Conservation (phyloP, 2,888 invertebrate species). For the Nemapogon koenigi region DNA sequence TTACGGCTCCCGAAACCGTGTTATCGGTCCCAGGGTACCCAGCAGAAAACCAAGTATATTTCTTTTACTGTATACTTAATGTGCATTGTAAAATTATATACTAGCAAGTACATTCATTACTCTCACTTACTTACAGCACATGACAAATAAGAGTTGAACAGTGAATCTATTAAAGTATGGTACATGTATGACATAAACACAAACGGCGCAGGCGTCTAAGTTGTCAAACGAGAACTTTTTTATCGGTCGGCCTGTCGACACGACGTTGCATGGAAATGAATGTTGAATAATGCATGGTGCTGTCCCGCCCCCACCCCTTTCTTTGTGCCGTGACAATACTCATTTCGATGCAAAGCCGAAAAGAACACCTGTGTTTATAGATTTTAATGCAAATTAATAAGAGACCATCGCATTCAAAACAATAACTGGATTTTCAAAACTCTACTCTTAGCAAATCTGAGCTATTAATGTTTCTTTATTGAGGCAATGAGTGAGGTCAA, state of each 20-base stretch:
- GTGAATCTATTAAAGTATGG: conserved; percentile 16
- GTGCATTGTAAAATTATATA: too few species aligned
- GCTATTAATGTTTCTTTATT: too few species aligned
- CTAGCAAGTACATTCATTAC: too few species aligned
- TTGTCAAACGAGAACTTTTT: conserved; percentile 63
- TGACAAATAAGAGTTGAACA: too few species aligned
- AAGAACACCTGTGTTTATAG: conserved; percentile 3
- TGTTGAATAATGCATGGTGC: conserved; percentile 57
- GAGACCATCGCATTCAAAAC: neutral
- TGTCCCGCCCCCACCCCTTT: conserved; percentile 27
- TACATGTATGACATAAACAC: conserved; percentile 53
- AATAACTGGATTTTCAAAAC: neutral
- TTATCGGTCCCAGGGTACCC: too few species aligned
- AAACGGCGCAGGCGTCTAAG: conserved; percentile 60
- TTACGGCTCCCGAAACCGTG: too few species aligned
- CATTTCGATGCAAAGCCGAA: conserved; percentile 29
- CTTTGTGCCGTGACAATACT: conserved; percentile 27
- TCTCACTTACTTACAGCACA: too few species aligned
- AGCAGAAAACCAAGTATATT: too few species aligned
- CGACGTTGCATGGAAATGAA: conserved; percentile 62
- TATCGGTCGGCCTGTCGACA: conserved; percentile 57
- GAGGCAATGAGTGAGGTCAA: conserved; percentile 1
- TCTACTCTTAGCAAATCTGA: too few species aligned
- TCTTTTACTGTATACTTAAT: too few species aligned
- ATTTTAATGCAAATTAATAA: neutral